A percentile compares a stretch with the other conserved stretches of the same genome.
phyloP scores from a whole-genome alignment of 2,888 invertebrate genomes.

The Andrena trimmerana region DNA sequence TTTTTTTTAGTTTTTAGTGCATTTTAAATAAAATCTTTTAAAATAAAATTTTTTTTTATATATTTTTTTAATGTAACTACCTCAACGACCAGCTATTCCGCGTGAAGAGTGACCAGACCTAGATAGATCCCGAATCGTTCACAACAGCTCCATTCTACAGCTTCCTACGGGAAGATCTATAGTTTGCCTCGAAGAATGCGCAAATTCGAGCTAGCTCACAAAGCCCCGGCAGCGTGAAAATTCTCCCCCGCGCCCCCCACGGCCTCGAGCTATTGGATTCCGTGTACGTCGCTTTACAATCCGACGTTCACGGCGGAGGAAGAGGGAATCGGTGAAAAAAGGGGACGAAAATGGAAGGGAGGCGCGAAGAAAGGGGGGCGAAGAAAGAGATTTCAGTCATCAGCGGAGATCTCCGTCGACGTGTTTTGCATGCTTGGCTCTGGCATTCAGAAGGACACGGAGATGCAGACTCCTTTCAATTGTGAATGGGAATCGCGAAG shows the following conservation, averaged over 20 bases:
- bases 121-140: not conserved
- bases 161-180: not conserved
- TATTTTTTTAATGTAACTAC: too few species aligned
- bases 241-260: slow-evolving; percentile 21
- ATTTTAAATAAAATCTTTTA: too few species aligned
- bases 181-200: not conserved
- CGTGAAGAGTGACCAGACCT: not conserved
- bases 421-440: slow-evolving; percentile 46
- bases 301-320: not conserved
- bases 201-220: slow-evolving; percentile 2
- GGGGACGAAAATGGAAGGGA: not conserved
- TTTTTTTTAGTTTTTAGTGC: too few species aligned
- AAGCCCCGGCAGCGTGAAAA: slow-evolving; percentile 36
- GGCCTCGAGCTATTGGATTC: slow-evolving; percentile 29
- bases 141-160: not conserved
- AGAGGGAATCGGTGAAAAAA: slow-evolving; percentile 7
- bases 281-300: slow-evolving; percentile 24
- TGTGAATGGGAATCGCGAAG: slow-evolving; percentile 1
- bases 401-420: slow-evolving; percentile 35
- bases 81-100: not conserved
- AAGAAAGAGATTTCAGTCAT: slow-evolving; percentile 35
- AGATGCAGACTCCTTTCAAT: slow-evolving; percentile 42
- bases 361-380: not conserved
- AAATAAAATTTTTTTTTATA: too few species aligned
- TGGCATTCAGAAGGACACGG: slow-evolving; percentile 40